Evolutionary conservation across 2,113 vertebrate species (phyloP), one percentile per base, ranked within the genome.

Genomic region (Urocitellus parryii): DNA sequence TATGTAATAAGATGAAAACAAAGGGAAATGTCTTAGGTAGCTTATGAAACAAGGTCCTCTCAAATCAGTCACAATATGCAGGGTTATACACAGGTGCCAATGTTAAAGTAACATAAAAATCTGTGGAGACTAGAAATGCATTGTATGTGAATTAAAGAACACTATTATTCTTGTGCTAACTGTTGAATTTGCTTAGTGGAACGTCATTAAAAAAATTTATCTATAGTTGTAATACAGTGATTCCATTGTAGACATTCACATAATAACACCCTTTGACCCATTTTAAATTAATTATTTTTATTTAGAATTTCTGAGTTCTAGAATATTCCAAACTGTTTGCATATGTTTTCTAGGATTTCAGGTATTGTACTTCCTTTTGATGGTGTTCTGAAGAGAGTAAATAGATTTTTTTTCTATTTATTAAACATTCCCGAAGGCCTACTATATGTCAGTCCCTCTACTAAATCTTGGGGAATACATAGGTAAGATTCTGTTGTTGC

Each of bases 301-400:
- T 61, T 87, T 42, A 39, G 29, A 53, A 72, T 84, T 89, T 78
- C 53, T 84, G 37, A 91, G n/a, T 79, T 84, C 56, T 51, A 25
- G 48, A 68, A 90, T 70, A 89, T 94, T 91, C 4, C 32, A 78
- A 27, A 20, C 53, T 82, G 53, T 88, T 82, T 92, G 32, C 56
- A 67, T 37, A 92, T 39, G 1, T 79, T 45, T 63, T 63, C 18
- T 83, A 74, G 53, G 11, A 73, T 88, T 92, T 80, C 25, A 72
- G 79, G 39, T 92, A 68, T 39, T n/a, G 4, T 80, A n/a, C 37
- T 80, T 85, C 37, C 34, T 89, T 84, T 79, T 88, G 56, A 74
- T 73, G 56, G 20, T 89, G 17, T 79, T 74, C 11, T 85, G 32
- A 85, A 84, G 6, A 37, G 4, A 34, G 22, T 27, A 74, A 81